Conservation (phyloP, 2,888 invertebrate species). For the Nomada hirtipes region DNA sequence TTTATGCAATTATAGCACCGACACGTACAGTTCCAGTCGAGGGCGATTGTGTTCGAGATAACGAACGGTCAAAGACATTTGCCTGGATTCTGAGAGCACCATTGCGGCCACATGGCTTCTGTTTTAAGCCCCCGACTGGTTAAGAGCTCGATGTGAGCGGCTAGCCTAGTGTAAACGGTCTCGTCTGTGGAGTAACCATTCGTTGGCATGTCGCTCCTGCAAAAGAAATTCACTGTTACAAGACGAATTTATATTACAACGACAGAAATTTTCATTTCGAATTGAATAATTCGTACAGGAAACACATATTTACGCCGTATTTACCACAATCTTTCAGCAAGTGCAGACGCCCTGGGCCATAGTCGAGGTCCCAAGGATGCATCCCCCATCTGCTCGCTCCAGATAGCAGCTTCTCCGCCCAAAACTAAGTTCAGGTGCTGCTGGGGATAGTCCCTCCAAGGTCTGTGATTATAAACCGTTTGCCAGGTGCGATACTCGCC, state of each 20-base stretch:
- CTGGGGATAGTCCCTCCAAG: conserved; percentile 86
- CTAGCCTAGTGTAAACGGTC: conserved; percentile 89
- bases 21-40: conserved; percentile 39
- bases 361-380: conserved; percentile 91
- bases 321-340: conserved; percentile 92
- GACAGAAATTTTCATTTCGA: too few relatives aligned
- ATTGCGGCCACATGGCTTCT: conserved; percentile 91
- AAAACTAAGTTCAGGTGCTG: conserved; percentile 84
- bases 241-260: neutral
- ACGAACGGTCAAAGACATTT: conserved; percentile 87
- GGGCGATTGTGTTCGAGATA: conserved; percentile 59
- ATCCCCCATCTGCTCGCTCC: conserved; percentile 93
- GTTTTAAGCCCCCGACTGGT: conserved; percentile 88
- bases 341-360: conserved; percentile 93
- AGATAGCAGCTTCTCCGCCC: conserved; percentile 93
- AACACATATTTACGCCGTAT: too few relatives aligned
- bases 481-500: conserved; percentile 96
- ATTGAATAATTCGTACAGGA: too few relatives aligned
- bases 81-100: conserved; percentile 91
- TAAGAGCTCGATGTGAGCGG: conserved; percentile 88
- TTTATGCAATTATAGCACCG: conserved; percentile 43
- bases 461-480: conserved; percentile 93
- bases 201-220: conserved; percentile 86
- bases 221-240: conserved; percentile 23
- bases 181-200: conserved; percentile 85